These are phyloP conservation scores for Chondrilla cf. caribensis DNA, from an alignment of 37 sponge, comb jelly and placozoan genomes.

Conservation along the genomic window DNA sequence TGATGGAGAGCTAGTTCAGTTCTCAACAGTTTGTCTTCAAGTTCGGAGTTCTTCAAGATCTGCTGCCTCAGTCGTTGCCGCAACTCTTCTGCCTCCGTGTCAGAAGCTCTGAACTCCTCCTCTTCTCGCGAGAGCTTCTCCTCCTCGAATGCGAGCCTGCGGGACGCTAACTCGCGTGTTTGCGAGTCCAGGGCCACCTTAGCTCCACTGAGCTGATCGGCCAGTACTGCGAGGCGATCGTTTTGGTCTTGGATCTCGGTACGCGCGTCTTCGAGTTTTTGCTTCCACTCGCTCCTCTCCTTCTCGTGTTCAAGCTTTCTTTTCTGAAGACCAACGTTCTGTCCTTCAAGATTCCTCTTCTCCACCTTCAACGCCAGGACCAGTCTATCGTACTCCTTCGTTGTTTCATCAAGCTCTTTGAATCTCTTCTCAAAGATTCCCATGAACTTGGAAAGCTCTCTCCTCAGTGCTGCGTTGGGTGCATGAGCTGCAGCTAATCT, in stretches of 20 bases:
- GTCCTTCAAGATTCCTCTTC: constrained; percentile 42
- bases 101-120: constrained; percentile 15
- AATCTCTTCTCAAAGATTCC: constrained; percentile 52
- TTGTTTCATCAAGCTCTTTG: constrained; percentile 34
- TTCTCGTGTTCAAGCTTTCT: constrained; percentile 27
- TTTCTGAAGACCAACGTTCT: constrained; percentile 35
- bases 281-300: constrained; percentile 63
- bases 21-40: constrained; percentile 61
- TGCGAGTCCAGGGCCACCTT: constrained; percentile 62
- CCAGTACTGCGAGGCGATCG: constrained; percentile 66
- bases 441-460: constrained; percentile 55
- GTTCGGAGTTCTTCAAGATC: constrained; percentile 55
- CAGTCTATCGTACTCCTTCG: constrained; percentile 25
- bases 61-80: constrained; percentile 55
- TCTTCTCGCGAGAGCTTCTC: constrained; percentile 50
- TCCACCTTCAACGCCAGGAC: constrained; percentile 40
- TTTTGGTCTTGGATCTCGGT: constrained; percentile 70
- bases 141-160: constrained; percentile 80
- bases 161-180: constrained; percentile 59
- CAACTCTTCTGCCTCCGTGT: constrained; percentile 67
- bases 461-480: constrained; percentile 64
- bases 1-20: constrained; percentile 68
- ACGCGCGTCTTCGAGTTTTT: constrained; percentile 54
- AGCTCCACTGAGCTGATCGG: constrained; percentile 64
- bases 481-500: constrained; percentile 75